These are phyloP conservation scores for Lasaia peninsularis DNA, from an alignment of 1,140 invertebrate species.

Conservation along the genomic window DNA sequence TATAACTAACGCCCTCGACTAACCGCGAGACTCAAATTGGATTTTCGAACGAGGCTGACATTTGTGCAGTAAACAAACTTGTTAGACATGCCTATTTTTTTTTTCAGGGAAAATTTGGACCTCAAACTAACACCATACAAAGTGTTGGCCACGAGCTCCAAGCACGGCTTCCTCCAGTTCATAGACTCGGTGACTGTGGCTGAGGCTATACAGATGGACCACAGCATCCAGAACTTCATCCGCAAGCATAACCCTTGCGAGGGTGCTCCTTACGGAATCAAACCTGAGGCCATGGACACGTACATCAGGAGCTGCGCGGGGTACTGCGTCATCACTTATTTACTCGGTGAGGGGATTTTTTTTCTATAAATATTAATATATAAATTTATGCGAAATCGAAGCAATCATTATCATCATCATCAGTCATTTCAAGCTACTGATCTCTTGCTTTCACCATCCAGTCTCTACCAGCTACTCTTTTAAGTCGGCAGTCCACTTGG, in stretches of 20 bases:
- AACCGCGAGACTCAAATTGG: too few species aligned
- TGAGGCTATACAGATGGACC: conserved; percentile 92
- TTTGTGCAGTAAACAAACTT: too few species aligned
- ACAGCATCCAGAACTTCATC: conserved; percentile 94
- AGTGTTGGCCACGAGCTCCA: conserved; percentile 94
- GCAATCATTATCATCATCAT: too few species aligned
- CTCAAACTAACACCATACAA: conserved; percentile 46
- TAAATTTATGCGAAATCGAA: too few species aligned
- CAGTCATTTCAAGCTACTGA: too few species aligned
- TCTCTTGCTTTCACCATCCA: too few species aligned
- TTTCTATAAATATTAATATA: too few species aligned
- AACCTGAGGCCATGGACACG: conserved; percentile 97
- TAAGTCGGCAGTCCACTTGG: too few species aligned
- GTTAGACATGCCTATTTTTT: too few species aligned
- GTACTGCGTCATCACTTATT: conserved; percentile 98
- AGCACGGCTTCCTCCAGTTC: conserved; percentile 98
- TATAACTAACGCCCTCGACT: too few species aligned
- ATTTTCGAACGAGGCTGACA: too few species aligned
- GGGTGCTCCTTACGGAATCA: conserved; percentile 92
- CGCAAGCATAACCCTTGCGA: conserved; percentile 93
- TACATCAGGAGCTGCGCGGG: conserved; percentile 98
- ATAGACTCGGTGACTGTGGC: conserved; percentile 96
- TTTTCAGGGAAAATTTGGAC: conserved; percentile 40
- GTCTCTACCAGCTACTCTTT: too few species aligned
- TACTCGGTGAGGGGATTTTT: conserved; percentile 82